Conservation (phyloP, 2,113 vertebrate genomes). For the Colinus virginianus region DNA sequence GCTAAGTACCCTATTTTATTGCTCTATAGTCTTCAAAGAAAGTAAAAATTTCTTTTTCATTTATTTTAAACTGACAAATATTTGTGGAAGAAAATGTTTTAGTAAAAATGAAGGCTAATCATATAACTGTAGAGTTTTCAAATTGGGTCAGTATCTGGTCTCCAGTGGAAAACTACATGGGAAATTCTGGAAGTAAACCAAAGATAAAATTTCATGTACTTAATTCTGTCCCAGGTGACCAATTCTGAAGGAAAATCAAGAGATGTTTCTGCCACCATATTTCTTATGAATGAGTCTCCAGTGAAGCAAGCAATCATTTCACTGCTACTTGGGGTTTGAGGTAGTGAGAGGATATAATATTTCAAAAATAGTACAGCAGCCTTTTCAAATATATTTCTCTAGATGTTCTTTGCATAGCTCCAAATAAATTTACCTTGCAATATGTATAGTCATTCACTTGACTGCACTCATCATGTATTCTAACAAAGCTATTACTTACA, state of each 20-base stretch:
- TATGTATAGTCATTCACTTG: background rate
- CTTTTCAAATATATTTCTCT: background rate
- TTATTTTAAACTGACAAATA: background rate
- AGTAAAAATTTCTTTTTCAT: background rate
- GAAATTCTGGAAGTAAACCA: constrained; percentile 8
- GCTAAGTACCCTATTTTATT: background rate
- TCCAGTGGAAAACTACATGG: background rate
- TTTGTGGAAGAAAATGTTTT: background rate
- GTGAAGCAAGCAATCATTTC: background rate
- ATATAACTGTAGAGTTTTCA: background rate
- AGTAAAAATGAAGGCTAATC: background rate
- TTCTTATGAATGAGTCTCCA: background rate
- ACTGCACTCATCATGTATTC: background rate
- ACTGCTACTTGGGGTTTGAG: background rate
- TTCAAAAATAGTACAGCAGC: background rate
- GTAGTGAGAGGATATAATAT: background rate
- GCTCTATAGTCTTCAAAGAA: background rate
- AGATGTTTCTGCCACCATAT: background rate
- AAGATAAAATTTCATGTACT: background rate
- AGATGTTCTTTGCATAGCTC: background rate
- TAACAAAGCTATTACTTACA: background rate
- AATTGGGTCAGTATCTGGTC: background rate
- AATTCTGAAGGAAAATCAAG: constrained; percentile 1
- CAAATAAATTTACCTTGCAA: background rate
- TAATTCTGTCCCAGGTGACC: background rate